phyloP scores from a whole-genome alignment of 2,113 vertebrate genomes.

The Psittacula cyanocephala region DNA sequence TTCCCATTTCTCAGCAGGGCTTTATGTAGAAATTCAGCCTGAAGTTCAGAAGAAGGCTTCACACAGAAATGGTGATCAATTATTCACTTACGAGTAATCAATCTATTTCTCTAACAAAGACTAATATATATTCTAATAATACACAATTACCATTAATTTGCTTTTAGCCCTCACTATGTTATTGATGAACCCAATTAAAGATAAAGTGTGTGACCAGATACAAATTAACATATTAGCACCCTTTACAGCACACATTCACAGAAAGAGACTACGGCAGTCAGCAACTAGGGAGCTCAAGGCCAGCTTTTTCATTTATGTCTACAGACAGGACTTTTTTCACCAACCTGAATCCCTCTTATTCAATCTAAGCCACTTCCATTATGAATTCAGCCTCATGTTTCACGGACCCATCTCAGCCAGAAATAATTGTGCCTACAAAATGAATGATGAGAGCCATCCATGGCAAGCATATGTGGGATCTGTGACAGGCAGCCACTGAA shows the following conservation, averaged over 20 bases:
- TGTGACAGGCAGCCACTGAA: background rate
- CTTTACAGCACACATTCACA: background rate
- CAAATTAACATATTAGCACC: background rate
- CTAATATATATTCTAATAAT: background rate
- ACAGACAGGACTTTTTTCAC: background rate
- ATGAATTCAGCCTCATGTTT: background rate
- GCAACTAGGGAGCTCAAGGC: background rate
- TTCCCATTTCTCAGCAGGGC: background rate
- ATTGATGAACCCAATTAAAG: background rate
- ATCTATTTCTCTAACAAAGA: background rate
- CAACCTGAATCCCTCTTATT: background rate
- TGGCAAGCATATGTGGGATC: fast-evolving
- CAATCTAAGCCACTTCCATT: background rate
- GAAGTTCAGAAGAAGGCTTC: background rate
- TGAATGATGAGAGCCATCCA: background rate
- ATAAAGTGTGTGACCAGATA: background rate
- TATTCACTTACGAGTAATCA: background rate
- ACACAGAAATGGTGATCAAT: background rate
- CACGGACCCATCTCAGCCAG: background rate
- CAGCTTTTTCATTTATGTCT: background rate
- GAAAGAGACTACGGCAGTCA: background rate
- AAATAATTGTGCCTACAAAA: background rate
- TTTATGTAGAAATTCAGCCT: background rate
- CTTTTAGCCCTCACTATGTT: background rate
- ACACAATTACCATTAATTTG: background rate